Base-by-base conservation (phyloP, 2,797 vertebrate species). In the Parauchenoglanis punctatus region DNA sequence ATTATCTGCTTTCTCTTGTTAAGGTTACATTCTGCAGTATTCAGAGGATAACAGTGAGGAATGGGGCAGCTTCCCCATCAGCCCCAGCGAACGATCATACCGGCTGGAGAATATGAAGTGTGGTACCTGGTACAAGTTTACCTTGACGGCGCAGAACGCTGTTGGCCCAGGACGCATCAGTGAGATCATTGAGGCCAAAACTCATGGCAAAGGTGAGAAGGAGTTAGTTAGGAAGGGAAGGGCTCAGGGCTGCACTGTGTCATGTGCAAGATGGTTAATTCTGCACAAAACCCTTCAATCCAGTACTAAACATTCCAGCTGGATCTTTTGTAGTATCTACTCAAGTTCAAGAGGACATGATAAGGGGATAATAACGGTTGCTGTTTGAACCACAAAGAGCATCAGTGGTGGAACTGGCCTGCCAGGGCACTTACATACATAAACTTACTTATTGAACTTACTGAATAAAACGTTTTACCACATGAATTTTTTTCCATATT, bases 121-220 rank as follows among this genome's bases (percentile, higher is more conserved):
- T 20, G 99, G 99, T 58, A 99, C 99, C 0, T 99, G 99, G 99
- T 99, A 99, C 91, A 99, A 99, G 92, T 99, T 99, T 93, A 99
- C 99, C 0, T 93, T 99, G 81, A 99, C 99, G 0, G 99, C 99
- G 63, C 98, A 99, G 93, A 99, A 99, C 0, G 99, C 97, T 67
- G 99, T 99, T 81, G 99, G 99, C 1, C 98, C 99, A 0, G 99
- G 99, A 0, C 98, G 98, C 90, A 99, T 99, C 94, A 99, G 99
- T 73, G 99, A 99, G 92, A 99, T 99, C 92, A 99, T 99, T 80
- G 99, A 99, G 93, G 98, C 99, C 0, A 99, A 99, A 95, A 99
- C 99, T 0, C 94, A 99, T 4, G 99, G 99, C 83, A 99, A 99
- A 97, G 99, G 99, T 99, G 4, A 85, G 78, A 73, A 25, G 92